phyloP scores from a whole-genome alignment of 2,797 vertebrate species.

The Salmo trutta region DNA sequence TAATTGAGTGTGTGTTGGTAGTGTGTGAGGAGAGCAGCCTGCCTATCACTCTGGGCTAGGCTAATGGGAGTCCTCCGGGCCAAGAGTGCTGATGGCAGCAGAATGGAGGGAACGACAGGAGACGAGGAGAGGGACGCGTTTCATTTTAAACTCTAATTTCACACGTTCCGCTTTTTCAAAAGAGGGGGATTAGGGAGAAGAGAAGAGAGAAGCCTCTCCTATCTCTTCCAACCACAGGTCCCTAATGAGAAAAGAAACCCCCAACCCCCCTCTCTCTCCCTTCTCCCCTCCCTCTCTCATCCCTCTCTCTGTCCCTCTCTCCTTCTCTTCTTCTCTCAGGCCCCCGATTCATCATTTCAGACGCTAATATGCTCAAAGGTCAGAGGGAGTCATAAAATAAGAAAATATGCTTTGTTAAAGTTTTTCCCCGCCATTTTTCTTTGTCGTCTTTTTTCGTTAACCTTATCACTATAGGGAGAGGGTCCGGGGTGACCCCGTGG shows the following conservation, averaged over 20 bases:
- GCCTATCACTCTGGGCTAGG: constrained; percentile 64
- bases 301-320: constrained; percentile 8
- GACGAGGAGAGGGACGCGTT: constrained; percentile 32
- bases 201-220: constrained; percentile 43
- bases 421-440: constrained; percentile 46
- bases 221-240: constrained; percentile 58
- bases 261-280: background rate
- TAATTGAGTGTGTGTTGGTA: constrained; percentile 74
- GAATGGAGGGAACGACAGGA: constrained; percentile 29
- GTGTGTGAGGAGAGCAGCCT: constrained; percentile 37
- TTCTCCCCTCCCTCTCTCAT: background rate
- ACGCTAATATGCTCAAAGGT: constrained; percentile 76
- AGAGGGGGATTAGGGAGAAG: constrained; percentile 35
- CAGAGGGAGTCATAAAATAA: constrained; percentile 68
- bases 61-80: constrained; percentile 59
- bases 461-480: constrained; percentile 54
- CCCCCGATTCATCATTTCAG: constrained; percentile 67
- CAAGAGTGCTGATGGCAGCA: constrained; percentile 60
- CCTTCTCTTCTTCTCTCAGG: constrained; percentile 37
- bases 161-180: constrained; percentile 43
- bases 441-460: constrained; percentile 46
- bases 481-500: constrained; percentile 31
- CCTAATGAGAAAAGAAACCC: constrained; percentile 48
- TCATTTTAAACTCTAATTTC: constrained; percentile 63
- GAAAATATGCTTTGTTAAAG: constrained; percentile 71